phyloP scores from a whole-genome alignment of 1,140 invertebrate species.

The Drosophila suzukii region DNA sequence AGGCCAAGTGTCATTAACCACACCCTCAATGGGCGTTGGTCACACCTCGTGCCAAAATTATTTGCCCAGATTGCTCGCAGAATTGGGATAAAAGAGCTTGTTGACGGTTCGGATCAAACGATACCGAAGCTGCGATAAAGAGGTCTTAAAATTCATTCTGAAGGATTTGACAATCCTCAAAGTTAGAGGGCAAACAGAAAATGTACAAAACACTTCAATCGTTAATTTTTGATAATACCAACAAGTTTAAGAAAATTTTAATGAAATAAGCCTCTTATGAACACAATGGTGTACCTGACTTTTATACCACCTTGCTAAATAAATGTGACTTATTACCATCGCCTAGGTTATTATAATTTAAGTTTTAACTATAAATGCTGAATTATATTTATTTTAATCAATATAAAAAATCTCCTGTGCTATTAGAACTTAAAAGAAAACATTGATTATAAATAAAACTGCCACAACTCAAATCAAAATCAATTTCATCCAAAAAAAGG shows the following conservation, averaged over 20 bases:
- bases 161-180: constrained; percentile 15
- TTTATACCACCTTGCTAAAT: no score
- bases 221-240: background rate
- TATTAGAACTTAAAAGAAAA: background rate
- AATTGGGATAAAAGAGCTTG: constrained; percentile 47
- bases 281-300: no score
- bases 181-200: background rate
- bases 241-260: no score
- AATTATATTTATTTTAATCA: no score
- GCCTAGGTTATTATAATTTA: no score
- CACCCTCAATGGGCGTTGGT: constrained; percentile 34
- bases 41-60: constrained; percentile 49
- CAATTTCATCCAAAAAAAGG: constrained; percentile 16
- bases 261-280: no score
- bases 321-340: no score
- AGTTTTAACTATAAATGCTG: no score
- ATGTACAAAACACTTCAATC: background rate
- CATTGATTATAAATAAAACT: background rate
- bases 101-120: constrained; percentile 68
- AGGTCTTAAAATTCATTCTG: constrained; percentile 37
- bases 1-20: constrained; percentile 51
- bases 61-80: constrained; percentile 41
- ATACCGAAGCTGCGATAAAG: constrained; percentile 38
- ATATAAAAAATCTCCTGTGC: no score
- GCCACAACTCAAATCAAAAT: constrained; percentile 18